These are phyloP conservation scores for Varanus komodoensis DNA, from an alignment of 2,113 vertebrate species.

Conservation along the genomic window DNA sequence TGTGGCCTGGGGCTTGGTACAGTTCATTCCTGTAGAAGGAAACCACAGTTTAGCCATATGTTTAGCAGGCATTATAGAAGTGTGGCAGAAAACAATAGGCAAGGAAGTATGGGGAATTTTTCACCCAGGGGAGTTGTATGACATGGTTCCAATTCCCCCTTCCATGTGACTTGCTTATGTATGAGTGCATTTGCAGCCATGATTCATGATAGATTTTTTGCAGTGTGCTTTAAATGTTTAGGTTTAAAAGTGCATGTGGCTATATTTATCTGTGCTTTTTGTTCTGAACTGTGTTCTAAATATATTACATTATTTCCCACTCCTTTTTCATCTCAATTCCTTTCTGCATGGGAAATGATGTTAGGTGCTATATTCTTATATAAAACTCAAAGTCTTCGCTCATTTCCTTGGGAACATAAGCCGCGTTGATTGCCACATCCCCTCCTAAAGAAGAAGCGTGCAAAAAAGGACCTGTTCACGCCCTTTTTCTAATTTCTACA, in stretches of 20 bases:
- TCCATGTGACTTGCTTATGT: neutral
- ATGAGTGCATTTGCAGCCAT: neutral
- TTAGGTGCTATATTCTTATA: neutral
- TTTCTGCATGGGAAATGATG: neutral
- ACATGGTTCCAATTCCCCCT: neutral
- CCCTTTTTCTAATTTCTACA: neutral
- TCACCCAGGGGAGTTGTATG: neutral
- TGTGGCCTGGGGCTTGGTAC: neutral
- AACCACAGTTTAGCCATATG: neutral
- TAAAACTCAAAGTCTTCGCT: neutral
- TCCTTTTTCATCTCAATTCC: neutral
- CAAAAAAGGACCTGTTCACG: neutral
- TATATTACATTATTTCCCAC: neutral
- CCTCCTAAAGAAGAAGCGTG: neutral
- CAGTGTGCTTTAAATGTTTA: neutral
- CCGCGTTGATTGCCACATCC: neutral
- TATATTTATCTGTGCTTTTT: slow-evolving; percentile 11
- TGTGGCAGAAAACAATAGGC: neutral
- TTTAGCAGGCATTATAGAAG: neutral
- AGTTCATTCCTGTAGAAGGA: neutral
- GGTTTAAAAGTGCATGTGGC: neutral
- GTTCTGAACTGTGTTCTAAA: slow-evolving; percentile 2
- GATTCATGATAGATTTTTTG: neutral
- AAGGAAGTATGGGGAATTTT: no score
- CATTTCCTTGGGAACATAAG: neutral